phyloP scores from a whole-genome alignment of 2,797 vertebrate genomes.

The Syncerus caffer region DNA sequence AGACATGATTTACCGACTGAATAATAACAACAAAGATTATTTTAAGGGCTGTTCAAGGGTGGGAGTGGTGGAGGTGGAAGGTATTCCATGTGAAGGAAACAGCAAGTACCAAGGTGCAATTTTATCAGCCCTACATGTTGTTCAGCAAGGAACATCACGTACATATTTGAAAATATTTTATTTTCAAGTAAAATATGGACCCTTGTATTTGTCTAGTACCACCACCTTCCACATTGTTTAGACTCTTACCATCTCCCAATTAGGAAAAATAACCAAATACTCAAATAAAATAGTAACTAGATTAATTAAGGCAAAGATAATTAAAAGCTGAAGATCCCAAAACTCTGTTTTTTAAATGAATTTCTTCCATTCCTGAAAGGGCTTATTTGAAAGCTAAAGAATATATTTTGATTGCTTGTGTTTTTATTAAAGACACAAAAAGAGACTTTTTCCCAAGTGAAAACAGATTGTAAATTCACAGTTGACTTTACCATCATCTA shows the following conservation, averaged over 20 bases:
- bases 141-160: not conserved
- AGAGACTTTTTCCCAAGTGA: not conserved
- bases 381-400: not conserved
- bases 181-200: not conserved
- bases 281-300: not conserved
- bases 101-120: not conserved
- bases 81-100: not conserved
- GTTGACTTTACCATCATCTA: not conserved
- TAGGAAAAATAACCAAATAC: not conserved
- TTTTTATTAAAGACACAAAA: constrained; percentile 6
- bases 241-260: not conserved
- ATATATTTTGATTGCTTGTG: not conserved
- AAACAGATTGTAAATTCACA: not conserved
- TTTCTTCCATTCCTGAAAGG: not conserved
- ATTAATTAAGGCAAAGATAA: not conserved
- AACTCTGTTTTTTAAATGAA: not conserved
- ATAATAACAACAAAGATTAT: not conserved
- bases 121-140: not conserved
- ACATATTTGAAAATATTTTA: not conserved
- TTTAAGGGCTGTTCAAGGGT: not conserved
- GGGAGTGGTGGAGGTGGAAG: not conserved
- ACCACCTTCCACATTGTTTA: not conserved
- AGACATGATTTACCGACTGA: not conserved
- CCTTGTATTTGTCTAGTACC: not conserved
- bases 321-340: not conserved